Conservation (phyloP, 2,888 invertebrate genomes). For the Steromphala cineraria region DNA sequence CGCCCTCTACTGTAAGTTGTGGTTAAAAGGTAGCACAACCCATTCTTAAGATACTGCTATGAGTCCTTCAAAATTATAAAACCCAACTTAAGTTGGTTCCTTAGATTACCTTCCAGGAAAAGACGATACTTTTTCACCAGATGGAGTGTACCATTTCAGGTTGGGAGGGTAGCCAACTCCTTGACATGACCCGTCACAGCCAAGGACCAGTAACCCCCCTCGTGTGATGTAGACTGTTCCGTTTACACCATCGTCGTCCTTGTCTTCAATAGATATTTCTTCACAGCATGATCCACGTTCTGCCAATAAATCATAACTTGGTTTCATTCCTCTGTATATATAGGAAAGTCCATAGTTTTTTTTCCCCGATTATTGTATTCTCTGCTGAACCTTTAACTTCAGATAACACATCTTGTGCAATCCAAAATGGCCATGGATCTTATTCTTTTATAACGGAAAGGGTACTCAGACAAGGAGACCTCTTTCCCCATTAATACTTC, state of each 20-base stretch:
- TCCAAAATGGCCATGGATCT: no score
- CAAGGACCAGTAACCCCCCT: slow-evolving; percentile 8
- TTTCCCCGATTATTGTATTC: no score
- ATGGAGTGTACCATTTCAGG: slow-evolving; percentile 15
- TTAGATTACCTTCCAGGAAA: slow-evolving; percentile 14
- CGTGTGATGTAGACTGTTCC: not conserved
- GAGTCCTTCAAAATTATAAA: not conserved
- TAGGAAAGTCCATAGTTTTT: no score
- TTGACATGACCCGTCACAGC: slow-evolving; percentile 22
- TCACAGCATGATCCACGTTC: not conserved
- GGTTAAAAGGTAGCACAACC: no score
- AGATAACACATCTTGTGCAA: no score
- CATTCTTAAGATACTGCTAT: no score
- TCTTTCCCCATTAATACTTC: no score
- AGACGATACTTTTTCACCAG: not conserved
- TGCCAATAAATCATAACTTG: not conserved
- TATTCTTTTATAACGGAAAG: no score
- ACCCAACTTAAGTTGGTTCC: not conserved
- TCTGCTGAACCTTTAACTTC: no score
- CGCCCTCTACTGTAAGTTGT: no score
- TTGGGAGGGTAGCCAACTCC: slow-evolving; percentile 17
- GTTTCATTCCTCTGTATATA: no score
- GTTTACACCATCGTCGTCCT: not conserved
- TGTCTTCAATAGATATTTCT: not conserved
- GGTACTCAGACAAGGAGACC: no score